phyloP scores from a whole-genome alignment of 2,888 invertebrate genomes.

The Globia sparganii region DNA sequence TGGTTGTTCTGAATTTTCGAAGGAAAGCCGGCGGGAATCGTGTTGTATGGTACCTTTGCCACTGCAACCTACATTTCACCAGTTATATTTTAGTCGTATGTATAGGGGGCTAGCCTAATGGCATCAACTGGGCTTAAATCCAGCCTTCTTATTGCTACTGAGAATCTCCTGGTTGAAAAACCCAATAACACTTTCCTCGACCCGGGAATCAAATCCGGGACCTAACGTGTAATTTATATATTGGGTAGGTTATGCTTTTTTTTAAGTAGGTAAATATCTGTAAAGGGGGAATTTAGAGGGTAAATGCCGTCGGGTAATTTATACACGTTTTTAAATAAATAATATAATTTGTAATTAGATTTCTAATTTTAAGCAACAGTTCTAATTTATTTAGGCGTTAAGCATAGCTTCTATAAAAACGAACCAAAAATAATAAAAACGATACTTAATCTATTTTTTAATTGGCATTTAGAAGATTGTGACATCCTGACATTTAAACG shows the following conservation, averaged over 20 bases:
- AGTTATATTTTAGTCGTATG: background rate
- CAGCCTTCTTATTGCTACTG: background rate
- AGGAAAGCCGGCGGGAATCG: too few species aligned
- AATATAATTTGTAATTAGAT: background rate
- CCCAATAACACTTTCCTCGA: background rate
- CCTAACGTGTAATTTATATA: background rate
- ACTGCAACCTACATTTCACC: background rate
- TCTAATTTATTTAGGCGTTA: background rate
- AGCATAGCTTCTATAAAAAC: background rate
- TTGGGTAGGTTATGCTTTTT: background rate
- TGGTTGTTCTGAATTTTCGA: too few species aligned
- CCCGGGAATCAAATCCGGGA: background rate
- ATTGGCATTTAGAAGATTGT: slow-evolving; percentile 17
- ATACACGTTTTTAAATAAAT: background rate
- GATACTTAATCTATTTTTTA: slow-evolving; percentile 1
- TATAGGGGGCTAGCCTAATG: background rate
- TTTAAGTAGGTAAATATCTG: background rate
- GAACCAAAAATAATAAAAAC: background rate
- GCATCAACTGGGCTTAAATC: background rate
- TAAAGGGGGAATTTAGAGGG: background rate
- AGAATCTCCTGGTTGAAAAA: background rate
- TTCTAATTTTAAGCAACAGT: background rate
- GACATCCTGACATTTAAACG: slow-evolving; percentile 13
- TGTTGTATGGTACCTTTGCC: too few species aligned
- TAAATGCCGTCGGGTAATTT: background rate